Base-by-base conservation (phyloP, 1,140 invertebrate species). In the Trypoxylus dichotomus region DNA sequence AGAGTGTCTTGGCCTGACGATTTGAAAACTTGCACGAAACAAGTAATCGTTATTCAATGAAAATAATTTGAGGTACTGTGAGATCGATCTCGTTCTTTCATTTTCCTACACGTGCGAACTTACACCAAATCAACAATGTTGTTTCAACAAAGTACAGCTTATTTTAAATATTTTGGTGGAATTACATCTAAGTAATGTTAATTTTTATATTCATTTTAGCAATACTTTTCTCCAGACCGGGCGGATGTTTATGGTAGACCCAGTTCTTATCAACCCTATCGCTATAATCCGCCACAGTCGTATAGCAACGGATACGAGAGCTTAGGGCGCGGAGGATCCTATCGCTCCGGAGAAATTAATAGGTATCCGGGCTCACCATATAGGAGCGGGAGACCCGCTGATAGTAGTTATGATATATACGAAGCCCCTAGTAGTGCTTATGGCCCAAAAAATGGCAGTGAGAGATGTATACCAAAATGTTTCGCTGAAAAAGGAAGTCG, bases 401-500 rank as follows among this genome's bases (percentile, higher is more conserved):
- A 76, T 13, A 80, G 82, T 81, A 89, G 86, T 78, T 90, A 88
- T 78, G 89, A 89, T 43, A 86, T 91, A 10, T 87, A 90, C 43
- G 90, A 89, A 5, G 86, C 88, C 72, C 89, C 90, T 19, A 86
- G 90, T 7, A 88, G 88, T 5, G 90, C 89, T 3, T 84, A 85
- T 21, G 84, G 84, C 25, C 83, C 89, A 7, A 94, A 92, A 80
- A 91, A 90, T 0, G 91, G 91, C 0, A 87, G 87, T 2, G 92
- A 91, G 79, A 91, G 92, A 80, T 93, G 91, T 82, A 89, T 90
- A 29, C 96, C 95, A 41, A 96, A 95, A 89, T 98, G 97, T 88
- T 93, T 96, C 79, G 96, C 96, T 2, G 96, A 98, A 88, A 98
- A 98, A 87, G 97, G 97, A 83, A 92, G 91, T 37, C 89, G 95